Base-by-base conservation (phyloP, 2,113 vertebrate species). In the Megaceryle maxima region DNA sequence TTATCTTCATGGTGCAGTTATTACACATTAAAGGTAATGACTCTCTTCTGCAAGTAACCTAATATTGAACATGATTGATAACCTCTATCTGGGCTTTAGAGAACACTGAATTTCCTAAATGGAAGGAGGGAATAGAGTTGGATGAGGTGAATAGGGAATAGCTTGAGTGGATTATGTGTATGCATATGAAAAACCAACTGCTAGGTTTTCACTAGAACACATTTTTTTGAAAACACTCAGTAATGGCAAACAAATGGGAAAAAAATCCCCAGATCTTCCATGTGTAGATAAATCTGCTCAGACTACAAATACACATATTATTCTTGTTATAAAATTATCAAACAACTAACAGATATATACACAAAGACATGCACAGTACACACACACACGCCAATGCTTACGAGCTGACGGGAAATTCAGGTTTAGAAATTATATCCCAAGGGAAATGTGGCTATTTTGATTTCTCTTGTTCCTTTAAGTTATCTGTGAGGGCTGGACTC, bases 11-110 rank as follows among this genome's bases (percentile, higher is more conserved):
- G 93, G 96, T 93, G 88, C 96, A 90, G 98, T 97, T 98, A 98
- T 98, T 98, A 98, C 97, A 98, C 96, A 97, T 97, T 98, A 97
- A 98, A 97, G 97, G 94, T 97, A 98, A 98, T 97, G 97, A 98
- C 96, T 98, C 94, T 95, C 94, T 95, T 97, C 97, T 97, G 88
- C 94, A 95, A 97, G 97, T 98, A 97, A 98, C 97, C 95, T 96
- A 97, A 98, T 97, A 97, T 43, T 93, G 96, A 97, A 96, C 77
- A 67, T 95, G 96, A 98, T 77, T 97, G 97, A 98, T 97, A 96
- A 94, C 92, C 85, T 89, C 90, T 88, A 51, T 87, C 92, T 70
- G 63, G 56, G 78, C 92, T 97, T 96, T 39, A 94, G 91, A 93
- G 94, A 94, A 96, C 95, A 95, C 63, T 80, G 67, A 87, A 96